phyloP scores from a whole-genome alignment of 2,797 vertebrate genomes.

The Nothura maculosa region DNA sequence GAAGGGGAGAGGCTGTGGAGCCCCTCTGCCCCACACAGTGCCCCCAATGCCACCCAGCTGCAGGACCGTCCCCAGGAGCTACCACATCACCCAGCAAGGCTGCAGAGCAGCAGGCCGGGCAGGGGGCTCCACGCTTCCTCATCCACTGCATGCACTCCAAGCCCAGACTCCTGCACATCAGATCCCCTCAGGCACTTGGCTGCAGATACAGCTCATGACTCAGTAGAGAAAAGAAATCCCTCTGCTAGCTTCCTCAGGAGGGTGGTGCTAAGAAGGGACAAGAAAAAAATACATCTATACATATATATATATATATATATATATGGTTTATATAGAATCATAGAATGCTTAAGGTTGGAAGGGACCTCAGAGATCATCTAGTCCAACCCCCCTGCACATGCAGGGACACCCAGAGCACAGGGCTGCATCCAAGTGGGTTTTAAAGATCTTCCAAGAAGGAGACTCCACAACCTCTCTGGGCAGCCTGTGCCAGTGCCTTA shows the following conservation, averaged over 20 bases:
- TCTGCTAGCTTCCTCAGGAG: not conserved
- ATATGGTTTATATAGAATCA: not conserved
- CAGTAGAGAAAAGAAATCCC: not conserved
- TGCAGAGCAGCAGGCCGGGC: not conserved
- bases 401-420: too few relatives aligned
- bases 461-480: too few relatives aligned
- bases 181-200: not conserved
- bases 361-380: too few relatives aligned
- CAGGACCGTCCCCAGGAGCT: not conserved
- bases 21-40: not conserved
- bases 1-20: not conserved
- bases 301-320: too few relatives aligned
- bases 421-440: too few relatives aligned
- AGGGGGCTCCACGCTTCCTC: not conserved
- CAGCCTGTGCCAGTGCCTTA: too few relatives aligned
- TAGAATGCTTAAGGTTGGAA: too few relatives aligned
- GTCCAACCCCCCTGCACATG: too few relatives aligned
- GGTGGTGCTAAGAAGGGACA: not conserved
- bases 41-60: not conserved
- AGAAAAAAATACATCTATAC: not conserved
- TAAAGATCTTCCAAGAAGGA: too few relatives aligned
- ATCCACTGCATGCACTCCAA: not conserved
- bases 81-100: accelerated
- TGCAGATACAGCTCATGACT: not conserved
- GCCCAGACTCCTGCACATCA: not conserved